Evolutionary conservation across 2,888 invertebrate genomes (phyloP), one percentile per base, ranked within the genome.

Genomic region (Erynnis tages): DNA sequence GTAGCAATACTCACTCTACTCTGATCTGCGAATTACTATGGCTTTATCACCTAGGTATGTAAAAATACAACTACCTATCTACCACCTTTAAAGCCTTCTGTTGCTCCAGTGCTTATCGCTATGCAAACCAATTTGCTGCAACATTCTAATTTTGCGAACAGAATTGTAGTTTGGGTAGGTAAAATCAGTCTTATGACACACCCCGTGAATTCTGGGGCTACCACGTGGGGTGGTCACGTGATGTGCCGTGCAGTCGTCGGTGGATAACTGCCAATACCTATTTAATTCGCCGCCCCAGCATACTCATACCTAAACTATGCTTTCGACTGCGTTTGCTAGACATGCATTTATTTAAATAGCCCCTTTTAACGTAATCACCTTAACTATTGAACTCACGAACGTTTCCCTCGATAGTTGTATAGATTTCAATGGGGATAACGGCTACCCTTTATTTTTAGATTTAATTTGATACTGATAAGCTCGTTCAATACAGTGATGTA

Each of bases 191-290:
- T 38, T 47, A 38, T 38, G 46, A 47, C 27, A 53, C 54, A 34
- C 46, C 55, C 43, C 52, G 44, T 50, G 61, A 34, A 23, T 34
- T 14, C 14, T 48, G 45, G 37, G 41, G 60, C 48, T 16, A 46
- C 48, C 40, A 34, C 27, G 47, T 41, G 43, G 47, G 53, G 73
- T 65, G 63, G 79, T 79, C 81, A 81, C 79, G 79, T 78, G 71
- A 81, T 68, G 67, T 80, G 64, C 71, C 79, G 80, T 82, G 82
- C 71, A 62, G 67, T 71, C 63, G 61, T 64, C 57, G 66, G 67
- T 69, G 77, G 79, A 79, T 76, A 79, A 76, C 75, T 76, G 76
- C 76, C 76, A 76, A 78, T 58, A 30, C 47, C 30, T 38, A 37
- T 21, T 30, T 58, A 61, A 54, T 57, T 54, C 41, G 40, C 73